Percentiles rank a stretch among this genome's conserved stretches.
These are phyloP conservation scores for Ophiodon elongatus DNA, from an alignment of 2,113 vertebrate genomes.

Conservation along the genomic window DNA sequence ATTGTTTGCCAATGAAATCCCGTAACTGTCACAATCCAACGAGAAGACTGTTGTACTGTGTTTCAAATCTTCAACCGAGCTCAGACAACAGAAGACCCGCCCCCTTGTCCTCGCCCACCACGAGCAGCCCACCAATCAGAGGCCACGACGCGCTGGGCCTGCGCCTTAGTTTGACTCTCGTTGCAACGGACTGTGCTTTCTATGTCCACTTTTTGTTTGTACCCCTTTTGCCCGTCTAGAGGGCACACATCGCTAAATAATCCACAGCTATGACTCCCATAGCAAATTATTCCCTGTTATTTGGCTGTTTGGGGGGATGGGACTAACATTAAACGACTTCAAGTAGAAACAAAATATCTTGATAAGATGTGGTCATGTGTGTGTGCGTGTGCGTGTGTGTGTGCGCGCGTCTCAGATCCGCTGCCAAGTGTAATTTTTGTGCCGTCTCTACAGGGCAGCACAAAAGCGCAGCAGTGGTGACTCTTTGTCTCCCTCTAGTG, in stretches of 20 bases:
- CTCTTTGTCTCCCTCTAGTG: slow-evolving; percentile 24
- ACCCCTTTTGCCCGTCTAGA: not conserved
- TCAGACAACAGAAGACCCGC: slow-evolving; percentile 6
- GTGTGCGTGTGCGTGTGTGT: no score
- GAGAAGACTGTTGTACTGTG: slow-evolving; percentile 6
- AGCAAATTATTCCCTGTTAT: not conserved
- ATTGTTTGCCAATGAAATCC: not conserved
- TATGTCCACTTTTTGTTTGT: not conserved
- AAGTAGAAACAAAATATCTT: not conserved
- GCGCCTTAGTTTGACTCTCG: not conserved
- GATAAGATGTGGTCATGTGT: not conserved
- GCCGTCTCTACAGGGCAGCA: not conserved
- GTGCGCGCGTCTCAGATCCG: not conserved
- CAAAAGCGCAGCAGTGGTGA: not conserved
- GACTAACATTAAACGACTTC: not conserved
- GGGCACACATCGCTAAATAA: not conserved
- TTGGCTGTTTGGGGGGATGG: not conserved
- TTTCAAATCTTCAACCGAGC: slow-evolving; percentile 77
- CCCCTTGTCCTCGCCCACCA: slow-evolving; percentile 33
- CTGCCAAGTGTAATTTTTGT: not conserved
- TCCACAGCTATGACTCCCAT: no score
- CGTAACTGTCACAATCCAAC: not conserved
- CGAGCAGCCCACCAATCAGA: slow-evolving; percentile 58
- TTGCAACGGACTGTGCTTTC: not conserved
- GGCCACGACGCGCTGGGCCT: not conserved